Evolutionary conservation across 2,888 invertebrate species (phyloP), one percentile per base, ranked within the genome.

Genomic region (Limenitis camilla): DNA sequence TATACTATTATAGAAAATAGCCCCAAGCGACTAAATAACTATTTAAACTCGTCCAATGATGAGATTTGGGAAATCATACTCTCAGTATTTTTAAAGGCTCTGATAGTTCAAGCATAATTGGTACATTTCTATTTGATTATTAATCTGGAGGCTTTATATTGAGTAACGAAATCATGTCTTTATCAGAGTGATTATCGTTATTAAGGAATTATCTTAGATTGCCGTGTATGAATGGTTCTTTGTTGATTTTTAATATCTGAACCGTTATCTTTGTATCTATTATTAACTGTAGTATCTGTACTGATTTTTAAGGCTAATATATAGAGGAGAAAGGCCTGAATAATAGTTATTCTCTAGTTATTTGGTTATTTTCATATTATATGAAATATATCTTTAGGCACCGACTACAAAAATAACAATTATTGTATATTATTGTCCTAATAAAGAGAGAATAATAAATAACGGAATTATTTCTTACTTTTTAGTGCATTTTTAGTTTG

Each of bases 181-280:
- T 76, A 79, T 81, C 75, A 75, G 65, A 72, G 64, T 66, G 65
- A 76, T 81, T 76, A 79, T 61, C 63, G 67, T 72, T 69, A 75
- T 76, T 70, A 72, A 65, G 70, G 67, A 65, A 65, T 71, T 71
- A 67, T 66, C 59, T 50, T 36, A 58, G 53, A 55, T 52, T 52
- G 35, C 51, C 19, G 33, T 38, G 11, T 11, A 48, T 53, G 41
- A 19, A 33, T 46, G n/a, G 32, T 42, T 33, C 11, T 43, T 32
- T 33, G 19, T 9, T 27, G 32, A 7, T 27, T 44, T 44, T 44
- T 44, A 33, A 35, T 35, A 8, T 10, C 10, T 35, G 44, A 27
- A 9, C 10, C 33, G 33, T 30, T 11, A 30, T 3, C 28, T 7
- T 29, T 40, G 6, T 41, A 30, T 8, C 30, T 31, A 40, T 10